Percentiles rank a stretch among this genome's conserved stretches.
Evolutionary conservation across 2,113 vertebrate genomes (phyloP).

Genomic region (Silurus meridionalis): DNA sequence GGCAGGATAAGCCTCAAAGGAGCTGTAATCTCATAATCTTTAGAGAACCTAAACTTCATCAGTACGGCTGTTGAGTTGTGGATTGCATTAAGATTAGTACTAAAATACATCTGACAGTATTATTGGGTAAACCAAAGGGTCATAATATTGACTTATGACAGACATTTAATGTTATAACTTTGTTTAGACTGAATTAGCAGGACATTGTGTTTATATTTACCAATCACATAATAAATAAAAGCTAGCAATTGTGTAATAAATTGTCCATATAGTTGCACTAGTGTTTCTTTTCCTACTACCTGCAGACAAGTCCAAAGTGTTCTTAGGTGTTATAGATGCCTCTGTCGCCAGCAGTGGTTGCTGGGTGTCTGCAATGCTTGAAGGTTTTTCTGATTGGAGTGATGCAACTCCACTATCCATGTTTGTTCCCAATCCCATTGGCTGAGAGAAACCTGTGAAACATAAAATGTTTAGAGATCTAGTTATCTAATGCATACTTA

Average conservation of each 20-base stretch:
- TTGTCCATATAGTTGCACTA: background rate
- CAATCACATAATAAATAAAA: background rate
- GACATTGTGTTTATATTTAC: background rate
- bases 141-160: slow-evolving; percentile 13
- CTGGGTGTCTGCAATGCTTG: slow-evolving; percentile 60
- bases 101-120: background rate
- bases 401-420: slow-evolving; percentile 60
- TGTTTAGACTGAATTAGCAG: background rate
- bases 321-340: slow-evolving; percentile 52
- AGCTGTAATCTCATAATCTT: slow-evolving; percentile 46
- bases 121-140: slow-evolving; percentile 12
- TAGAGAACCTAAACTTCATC: slow-evolving; percentile 30
- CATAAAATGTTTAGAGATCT: background rate
- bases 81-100: slow-evolving; percentile 11
- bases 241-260: background rate
- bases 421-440: slow-evolving; percentile 42
- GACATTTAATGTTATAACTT: background rate
- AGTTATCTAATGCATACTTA: background rate
- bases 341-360: slow-evolving; percentile 53
- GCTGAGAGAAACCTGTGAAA: slow-evolving; percentile 65
- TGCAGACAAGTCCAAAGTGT: slow-evolving; percentile 61
- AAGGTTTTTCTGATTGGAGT: slow-evolving; percentile 57
- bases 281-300: slow-evolving; percentile 52
- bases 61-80: slow-evolving; percentile 1
- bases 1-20: slow-evolving; percentile 19